Base-by-base conservation (phyloP, 2,113 vertebrate species). In the Clarias batrachus region DNA sequence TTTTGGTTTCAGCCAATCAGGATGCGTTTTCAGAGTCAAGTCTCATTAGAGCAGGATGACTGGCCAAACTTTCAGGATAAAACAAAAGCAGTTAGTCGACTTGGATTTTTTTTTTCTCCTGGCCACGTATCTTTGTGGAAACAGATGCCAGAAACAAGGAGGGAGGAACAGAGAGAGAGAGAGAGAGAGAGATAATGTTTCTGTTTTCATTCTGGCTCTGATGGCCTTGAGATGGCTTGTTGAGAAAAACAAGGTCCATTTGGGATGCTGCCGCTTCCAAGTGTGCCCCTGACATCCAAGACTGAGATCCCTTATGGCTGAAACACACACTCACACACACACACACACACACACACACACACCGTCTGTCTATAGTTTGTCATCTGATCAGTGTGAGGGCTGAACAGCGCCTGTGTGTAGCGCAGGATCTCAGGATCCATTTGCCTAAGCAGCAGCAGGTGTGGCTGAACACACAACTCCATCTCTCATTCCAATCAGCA, bases 61-160 rank as follows among this genome's bases (percentile, higher is more conserved):
- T 13, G 10, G 37, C 19, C 1, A 52, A 48, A 48, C 11, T n/a
- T 77, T 52, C n/a, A 48, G 41, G 4, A 27, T 78, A 3, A 56
- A 78, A 78, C 9, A 48, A 73, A 76, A 57, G 52, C 16, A 57
- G 12, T 77, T 54, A 54, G 56, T 30, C 27, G 27, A 60, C 25
- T 13, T 16, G 1, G 19, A 41, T 5, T 12, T 76, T 59, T 59
- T 8, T 63, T 68, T 30, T 33, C 57, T 37, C 7, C 9, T 19
- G 62, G 70, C 17, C 41, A 56, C 63, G 17, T 68, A 54, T 70
- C n/a, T 27, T 1, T 25, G 62, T 54, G 41, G 12, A 48, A 83
- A 90, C 94, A 94, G 93, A 93, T 94, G 93, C 92, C 83, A 89
- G 90, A 76, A 92, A 94, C 91, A 90, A 89, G 89, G 89, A 87